Base-by-base conservation (phyloP, 2,888 invertebrate species). In the Amphipoea lucens region DNA sequence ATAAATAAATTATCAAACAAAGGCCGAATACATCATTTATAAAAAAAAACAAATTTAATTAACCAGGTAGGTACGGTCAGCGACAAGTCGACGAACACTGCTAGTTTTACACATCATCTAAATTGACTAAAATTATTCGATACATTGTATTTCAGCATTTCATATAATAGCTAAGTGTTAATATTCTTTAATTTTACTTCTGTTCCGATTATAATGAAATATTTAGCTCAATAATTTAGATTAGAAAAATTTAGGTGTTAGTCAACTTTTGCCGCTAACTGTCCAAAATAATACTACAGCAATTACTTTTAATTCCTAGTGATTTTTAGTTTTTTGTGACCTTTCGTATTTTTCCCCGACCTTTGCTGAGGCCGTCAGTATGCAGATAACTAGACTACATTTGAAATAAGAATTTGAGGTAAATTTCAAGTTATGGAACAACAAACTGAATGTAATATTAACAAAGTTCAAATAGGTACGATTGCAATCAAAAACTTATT, bases 1-100 rank as follows among this genome's bases (percentile, higher is more conserved):
- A 7, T 51, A 51, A 48, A 48, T 69, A 48, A 51, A 40, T 57
- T 71, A 71, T n/a, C 71, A 60, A 51, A 69, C 51, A 69, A 71
- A 71, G 57, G 40, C 23, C 17, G 54, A 17, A 70, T 40, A 14
- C 36, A 57, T 17, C 11, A 57, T 40, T 54, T 70, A 36, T 70
- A 36, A 51, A 70, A 54, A 51, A 51, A 36, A 36, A 2, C 36
- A 36, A 71, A 70, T 40, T 70, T n/a, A n/a, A 36, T 6, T 57
- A 40, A 11, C 60, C 11, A 60, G 57, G 4, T 70, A 54, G 36
- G 51, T 36, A 29, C 14, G n/a, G 48, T 48, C 29, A 36, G 20
- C 48, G 29, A 51, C 20, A 68, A 69, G 48, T 36, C 48, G 2
- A 69, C 7, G 2, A 36, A 23, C 48, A 66, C 20, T 40, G 40